These are phyloP conservation scores for Dendrocincla fuliginosa DNA, from an alignment of 2,797 vertebrate genomes.

Conservation along the genomic window DNA sequence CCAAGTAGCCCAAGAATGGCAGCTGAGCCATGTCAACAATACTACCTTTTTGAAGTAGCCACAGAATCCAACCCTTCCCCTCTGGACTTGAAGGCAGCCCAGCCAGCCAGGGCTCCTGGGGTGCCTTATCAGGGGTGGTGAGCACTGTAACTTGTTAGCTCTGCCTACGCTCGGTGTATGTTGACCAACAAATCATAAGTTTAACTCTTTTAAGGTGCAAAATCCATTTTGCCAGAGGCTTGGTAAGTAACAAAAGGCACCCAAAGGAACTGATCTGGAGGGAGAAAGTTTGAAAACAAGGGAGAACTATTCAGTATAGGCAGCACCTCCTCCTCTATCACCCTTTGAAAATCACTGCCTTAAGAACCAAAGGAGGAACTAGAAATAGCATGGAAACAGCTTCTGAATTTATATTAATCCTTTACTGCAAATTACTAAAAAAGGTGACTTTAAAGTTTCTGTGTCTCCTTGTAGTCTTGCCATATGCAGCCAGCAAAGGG, in stretches of 20 bases:
- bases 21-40: background rate
- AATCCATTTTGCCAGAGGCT: background rate
- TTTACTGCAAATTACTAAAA: background rate
- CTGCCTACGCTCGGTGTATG: fast-evolving
- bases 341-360: background rate
- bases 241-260: background rate
- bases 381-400: background rate
- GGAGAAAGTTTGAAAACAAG: background rate
- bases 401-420: background rate
- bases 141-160: background rate
- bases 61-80: background rate
- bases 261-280: background rate
- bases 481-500: constrained; percentile 68
- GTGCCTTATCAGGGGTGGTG: background rate
- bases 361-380: background rate
- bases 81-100: background rate
- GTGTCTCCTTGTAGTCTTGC: background rate
- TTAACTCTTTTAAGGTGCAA: background rate
- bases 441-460: background rate
- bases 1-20: background rate
- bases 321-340: background rate
- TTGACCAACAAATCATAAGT: background rate
- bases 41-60: background rate
- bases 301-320: background rate
- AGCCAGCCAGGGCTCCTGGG: fast-evolving